Evolutionary conservation across 1,140 invertebrate genomes (phyloP).

Genomic region (Drosophila miranda): DNA sequence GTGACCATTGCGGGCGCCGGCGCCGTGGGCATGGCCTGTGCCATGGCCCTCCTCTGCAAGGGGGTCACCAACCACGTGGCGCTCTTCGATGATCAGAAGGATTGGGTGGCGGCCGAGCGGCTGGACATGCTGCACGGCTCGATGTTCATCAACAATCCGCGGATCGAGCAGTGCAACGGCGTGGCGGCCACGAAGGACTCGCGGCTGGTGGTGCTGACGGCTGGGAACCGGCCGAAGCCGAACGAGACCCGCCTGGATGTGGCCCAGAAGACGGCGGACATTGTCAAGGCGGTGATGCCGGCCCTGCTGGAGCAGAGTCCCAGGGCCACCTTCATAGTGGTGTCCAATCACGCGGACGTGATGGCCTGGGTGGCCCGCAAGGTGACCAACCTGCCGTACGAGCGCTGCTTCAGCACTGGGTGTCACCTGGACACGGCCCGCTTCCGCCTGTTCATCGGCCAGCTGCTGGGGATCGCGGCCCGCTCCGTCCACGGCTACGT

Average conservation of each 20-base stretch:
- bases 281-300: slow-evolving; percentile 90
- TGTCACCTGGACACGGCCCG: slow-evolving; percentile 94
- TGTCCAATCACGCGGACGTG: slow-evolving; percentile 94
- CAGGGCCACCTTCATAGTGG: slow-evolving; percentile 90
- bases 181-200: slow-evolving; percentile 88
- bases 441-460: slow-evolving; percentile 92
- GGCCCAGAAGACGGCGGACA: slow-evolving; percentile 85
- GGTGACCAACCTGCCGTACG: slow-evolving; percentile 90
- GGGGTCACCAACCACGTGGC: slow-evolving; percentile 28
- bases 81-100: slow-evolving; percentile 20
- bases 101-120: slow-evolving; percentile 6
- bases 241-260: slow-evolving; percentile 91
- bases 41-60: slow-evolving; percentile 27
- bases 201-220: slow-evolving; percentile 91
- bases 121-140: slow-evolving; percentile 32
- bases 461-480: slow-evolving; percentile 89
- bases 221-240: slow-evolving; percentile 90
- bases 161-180: neutral
- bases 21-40: slow-evolving; percentile 34
- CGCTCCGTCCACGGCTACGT: slow-evolving; percentile 92
- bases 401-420: slow-evolving; percentile 92
- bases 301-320: slow-evolving; percentile 91
- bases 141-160: slow-evolving; percentile 17
- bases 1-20: slow-evolving; percentile 41
- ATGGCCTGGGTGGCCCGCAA: slow-evolving; percentile 95